phyloP scores from a whole-genome alignment of 2,797 vertebrate genomes.

The Acridotheres tristis region DNA sequence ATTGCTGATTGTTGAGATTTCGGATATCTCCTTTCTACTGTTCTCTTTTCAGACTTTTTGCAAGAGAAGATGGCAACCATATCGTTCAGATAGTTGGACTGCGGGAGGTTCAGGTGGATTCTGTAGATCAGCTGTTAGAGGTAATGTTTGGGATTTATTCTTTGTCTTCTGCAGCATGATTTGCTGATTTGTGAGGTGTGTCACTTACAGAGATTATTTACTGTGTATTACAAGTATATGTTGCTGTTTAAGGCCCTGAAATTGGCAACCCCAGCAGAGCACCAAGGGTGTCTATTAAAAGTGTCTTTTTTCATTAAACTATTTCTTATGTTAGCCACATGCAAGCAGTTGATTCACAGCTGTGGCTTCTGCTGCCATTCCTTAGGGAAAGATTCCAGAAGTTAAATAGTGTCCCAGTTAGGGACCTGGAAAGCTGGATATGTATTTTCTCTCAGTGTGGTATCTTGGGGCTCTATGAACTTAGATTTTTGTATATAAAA shows the following conservation, averaged over 20 bases:
- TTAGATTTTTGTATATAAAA: background rate
- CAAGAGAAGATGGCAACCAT: constrained; percentile 88
- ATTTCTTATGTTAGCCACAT: background rate
- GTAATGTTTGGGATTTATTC: constrained; percentile 46
- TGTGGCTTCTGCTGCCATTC: background rate
- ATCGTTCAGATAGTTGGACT: constrained; percentile 89
- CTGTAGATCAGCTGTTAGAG: constrained; percentile 84
- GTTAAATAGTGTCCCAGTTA: background rate
- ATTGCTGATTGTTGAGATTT: background rate
- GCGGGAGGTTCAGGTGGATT: constrained; percentile 82
- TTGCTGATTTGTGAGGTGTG: background rate
- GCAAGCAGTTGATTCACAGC: background rate
- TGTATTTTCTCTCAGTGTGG: background rate
- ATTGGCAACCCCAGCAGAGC: background rate
- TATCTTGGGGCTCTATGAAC: background rate
- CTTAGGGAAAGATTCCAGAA: background rate
- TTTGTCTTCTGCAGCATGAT: background rate
- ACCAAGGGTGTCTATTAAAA: background rate
- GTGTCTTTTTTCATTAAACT: background rate
- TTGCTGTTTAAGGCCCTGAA: background rate
- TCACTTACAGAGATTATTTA: background rate
- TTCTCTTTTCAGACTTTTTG: constrained; percentile 81
- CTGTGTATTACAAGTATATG: background rate
- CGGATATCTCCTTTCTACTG: background rate
- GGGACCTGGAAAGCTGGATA: background rate